These are phyloP conservation scores for Collichthys lucidus DNA, from an alignment of 2,113 vertebrate genomes.

Conservation along the genomic window DNA sequence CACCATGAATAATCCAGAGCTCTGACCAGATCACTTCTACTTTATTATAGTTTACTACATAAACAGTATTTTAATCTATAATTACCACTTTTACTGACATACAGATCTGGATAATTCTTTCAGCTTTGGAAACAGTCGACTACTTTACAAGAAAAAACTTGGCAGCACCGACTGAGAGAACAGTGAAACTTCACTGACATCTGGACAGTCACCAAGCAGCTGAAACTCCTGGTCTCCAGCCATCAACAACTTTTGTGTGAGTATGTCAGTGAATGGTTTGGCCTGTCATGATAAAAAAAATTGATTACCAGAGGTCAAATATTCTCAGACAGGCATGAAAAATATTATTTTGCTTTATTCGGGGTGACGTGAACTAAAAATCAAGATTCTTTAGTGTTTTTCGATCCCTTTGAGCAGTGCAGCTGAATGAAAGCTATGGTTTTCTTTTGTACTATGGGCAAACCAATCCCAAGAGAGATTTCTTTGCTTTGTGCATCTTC, in stretches of 20 bases:
- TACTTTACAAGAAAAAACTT: neutral
- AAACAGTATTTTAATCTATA: too few relatives aligned
- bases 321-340: too few relatives aligned
- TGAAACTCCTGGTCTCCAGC: conserved; percentile 26
- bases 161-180: neutral
- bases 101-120: neutral
- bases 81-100: neutral
- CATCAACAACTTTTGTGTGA: conserved; percentile 15
- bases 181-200: neutral
- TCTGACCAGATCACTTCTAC: neutral
- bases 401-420: neutral
- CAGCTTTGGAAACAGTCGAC: neutral
- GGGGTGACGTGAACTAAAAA: neutral
- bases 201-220: conserved; percentile 16
- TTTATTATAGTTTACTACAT: too few relatives aligned
- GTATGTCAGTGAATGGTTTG: conserved; percentile 1
- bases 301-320: too few relatives aligned
- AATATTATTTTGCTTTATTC: too few relatives aligned
- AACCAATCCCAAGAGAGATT: neutral
- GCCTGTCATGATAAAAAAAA: neutral
- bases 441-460: neutral
- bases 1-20: too few relatives aligned
- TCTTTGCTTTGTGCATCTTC: neutral
- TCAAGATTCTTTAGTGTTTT: neutral
- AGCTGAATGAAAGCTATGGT: neutral